These are phyloP conservation scores for Sylvilagus floridanus DNA, from an alignment of 2,797 vertebrate species.

Conservation along the genomic window DNA sequence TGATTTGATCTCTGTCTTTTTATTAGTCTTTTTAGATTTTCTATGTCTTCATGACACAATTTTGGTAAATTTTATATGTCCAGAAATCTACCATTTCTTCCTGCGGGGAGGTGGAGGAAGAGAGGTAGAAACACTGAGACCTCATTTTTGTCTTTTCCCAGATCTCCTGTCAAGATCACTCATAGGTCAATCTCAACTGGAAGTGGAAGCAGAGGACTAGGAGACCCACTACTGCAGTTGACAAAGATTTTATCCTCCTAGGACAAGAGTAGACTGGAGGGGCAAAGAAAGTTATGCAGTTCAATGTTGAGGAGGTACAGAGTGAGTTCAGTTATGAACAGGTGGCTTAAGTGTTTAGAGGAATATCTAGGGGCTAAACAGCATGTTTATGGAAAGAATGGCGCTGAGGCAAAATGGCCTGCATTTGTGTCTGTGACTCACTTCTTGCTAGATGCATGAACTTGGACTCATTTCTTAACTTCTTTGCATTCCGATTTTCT, in stretches of 20 bases:
- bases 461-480: neutral
- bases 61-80: no score
- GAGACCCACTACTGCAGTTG: neutral
- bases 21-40: no score
- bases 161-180: neutral
- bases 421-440: neutral
- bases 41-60: no score
- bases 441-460: neutral
- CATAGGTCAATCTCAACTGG: neutral
- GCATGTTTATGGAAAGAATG: neutral
- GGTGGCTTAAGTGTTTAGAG: neutral
- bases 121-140: neutral
- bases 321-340: neutral
- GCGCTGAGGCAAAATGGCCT: neutral
- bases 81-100: no score
- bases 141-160: neutral
- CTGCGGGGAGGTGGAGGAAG: neutral
- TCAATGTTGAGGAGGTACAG: neutral
- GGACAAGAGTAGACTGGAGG: neutral
- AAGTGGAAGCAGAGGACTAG: neutral
- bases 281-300: neutral
- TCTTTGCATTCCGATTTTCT: constrained; percentile 16
- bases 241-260: neutral
- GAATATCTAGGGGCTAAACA: neutral
- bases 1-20: no score